Percentiles rank a stretch among this genome's conserved stretches.
phyloP scores from a whole-genome alignment of 2,888 invertebrate species.

The Drosophila nr. perissopoda region DNA sequence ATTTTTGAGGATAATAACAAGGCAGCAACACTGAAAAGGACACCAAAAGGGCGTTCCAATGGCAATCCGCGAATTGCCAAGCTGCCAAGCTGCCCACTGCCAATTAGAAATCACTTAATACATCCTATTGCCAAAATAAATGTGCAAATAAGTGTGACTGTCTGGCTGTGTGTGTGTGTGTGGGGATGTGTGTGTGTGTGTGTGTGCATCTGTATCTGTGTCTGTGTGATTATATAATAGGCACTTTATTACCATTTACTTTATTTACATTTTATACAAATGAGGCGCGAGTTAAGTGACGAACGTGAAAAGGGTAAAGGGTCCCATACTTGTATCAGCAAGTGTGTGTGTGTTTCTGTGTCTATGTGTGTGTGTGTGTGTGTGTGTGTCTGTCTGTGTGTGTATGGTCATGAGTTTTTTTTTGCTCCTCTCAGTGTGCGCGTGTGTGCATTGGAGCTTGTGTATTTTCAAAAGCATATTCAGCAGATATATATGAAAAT shows the following conservation, averaged over 20 bases:
- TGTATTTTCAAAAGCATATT: conserved; percentile 26
- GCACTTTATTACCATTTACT: conserved; percentile 78
- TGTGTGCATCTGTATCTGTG: conserved; percentile 12
- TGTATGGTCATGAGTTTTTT: neutral
- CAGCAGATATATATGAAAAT: conserved; percentile 17
- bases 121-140: conserved; percentile 34
- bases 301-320: conserved; percentile 58
- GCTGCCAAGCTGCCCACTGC: conserved; percentile 15
- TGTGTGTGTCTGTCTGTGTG: neutral
- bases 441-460: conserved; percentile 18
- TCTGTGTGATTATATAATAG: conserved; percentile 67
- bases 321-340: conserved; percentile 17
- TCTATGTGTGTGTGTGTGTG: conserved; percentile 17
- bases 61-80: conserved; percentile 15
- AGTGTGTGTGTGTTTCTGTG: conserved; percentile 6
- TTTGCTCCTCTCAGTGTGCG: neutral
- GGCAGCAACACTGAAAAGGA: neutral
- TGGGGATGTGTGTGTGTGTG: conserved; percentile 5
- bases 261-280: conserved; percentile 75
- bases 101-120: conserved; percentile 71
- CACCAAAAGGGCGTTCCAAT: conserved; percentile 1
- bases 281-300: conserved; percentile 58
- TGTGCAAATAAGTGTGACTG: neutral
- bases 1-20: neutral
- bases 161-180: neutral